A percentile compares a stretch with the other conserved stretches of the same genome.
Evolutionary conservation across 2,888 invertebrate genomes (phyloP).

Genomic region (Hermaeophaga mercurialis): DNA sequence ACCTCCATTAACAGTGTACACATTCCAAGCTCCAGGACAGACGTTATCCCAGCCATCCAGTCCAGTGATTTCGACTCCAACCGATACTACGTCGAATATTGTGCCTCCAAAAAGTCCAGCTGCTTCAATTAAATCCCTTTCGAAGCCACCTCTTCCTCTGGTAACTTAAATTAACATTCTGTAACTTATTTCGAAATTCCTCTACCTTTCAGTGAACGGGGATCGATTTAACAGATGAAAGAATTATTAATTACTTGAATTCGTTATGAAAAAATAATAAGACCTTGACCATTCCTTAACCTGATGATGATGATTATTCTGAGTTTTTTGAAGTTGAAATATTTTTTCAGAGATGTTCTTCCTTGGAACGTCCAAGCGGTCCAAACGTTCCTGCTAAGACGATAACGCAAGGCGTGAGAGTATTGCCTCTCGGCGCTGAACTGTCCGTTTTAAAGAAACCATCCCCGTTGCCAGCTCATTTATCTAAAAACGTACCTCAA

Average conservation of each 20-base stretch:
- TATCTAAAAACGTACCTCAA: conserved; percentile 74
- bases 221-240: too few relatives aligned
- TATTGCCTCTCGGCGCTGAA: conserved; percentile 56
- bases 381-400: conserved; percentile 64
- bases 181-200: too few relatives aligned
- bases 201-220: too few relatives aligned
- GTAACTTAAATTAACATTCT: too few relatives aligned
- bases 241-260: too few relatives aligned
- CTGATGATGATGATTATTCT: too few relatives aligned
- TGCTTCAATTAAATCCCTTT: conserved; percentile 48
- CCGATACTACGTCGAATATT: conserved; percentile 43
- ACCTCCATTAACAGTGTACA: conserved; percentile 84
- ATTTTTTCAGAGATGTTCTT: conserved; percentile 78
- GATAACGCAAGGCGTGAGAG: conserved; percentile 55
- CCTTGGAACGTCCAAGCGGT: conserved; percentile 74
- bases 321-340: too few relatives aligned
- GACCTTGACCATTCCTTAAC: too few relatives aligned
- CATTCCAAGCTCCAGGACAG: conserved; percentile 79
- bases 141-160: conserved; percentile 72
- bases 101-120: conserved; percentile 57
- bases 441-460: conserved; percentile 61
- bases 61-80: conserved; percentile 55
- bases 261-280: too few relatives aligned
- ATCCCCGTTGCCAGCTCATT: conserved; percentile 75
- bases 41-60: conserved; percentile 62